A percentile compares a stretch with the other conserved stretches of the same genome.
Evolutionary conservation across 2,797 vertebrate species (phyloP).

Genomic region (Eulemur mongoz): DNA sequence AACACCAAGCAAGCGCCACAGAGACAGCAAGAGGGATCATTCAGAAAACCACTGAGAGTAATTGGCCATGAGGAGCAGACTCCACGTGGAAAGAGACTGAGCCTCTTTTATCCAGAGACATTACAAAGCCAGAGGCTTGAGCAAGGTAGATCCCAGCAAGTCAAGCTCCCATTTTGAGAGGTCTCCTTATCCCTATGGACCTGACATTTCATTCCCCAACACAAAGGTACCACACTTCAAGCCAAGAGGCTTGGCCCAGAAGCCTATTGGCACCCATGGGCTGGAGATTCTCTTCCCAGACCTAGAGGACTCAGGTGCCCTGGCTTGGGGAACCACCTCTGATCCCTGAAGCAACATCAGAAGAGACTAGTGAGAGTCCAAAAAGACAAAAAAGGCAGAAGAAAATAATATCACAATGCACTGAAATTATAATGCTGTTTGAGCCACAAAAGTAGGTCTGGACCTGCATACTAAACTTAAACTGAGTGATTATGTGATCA

Average conservation of each 20-base stretch:
- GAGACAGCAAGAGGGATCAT: no score
- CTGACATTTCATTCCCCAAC: neutral
- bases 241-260: neutral
- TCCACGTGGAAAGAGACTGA: no score
- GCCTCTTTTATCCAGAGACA: neutral
- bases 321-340: neutral
- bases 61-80: neutral
- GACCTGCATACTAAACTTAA: no score
- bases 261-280: neutral
- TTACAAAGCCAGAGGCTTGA: neutral
- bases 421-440: no score
- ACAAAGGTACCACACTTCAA: no score
- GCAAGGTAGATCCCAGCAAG: neutral
- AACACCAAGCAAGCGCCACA: neutral
- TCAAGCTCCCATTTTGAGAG: neutral
- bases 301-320: neutral
- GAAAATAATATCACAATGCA: no score
- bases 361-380: neutral
- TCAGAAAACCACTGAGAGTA: neutral
- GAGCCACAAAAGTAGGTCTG: no score
- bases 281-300: neutral
- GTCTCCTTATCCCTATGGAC: neutral
- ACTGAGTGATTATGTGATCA: no score
- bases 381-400: slow-evolving; percentile 48
- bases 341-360: neutral